Evolutionary conservation across 2,888 invertebrate genomes (phyloP).

Genomic region (Stegana nigrithorax): DNA sequence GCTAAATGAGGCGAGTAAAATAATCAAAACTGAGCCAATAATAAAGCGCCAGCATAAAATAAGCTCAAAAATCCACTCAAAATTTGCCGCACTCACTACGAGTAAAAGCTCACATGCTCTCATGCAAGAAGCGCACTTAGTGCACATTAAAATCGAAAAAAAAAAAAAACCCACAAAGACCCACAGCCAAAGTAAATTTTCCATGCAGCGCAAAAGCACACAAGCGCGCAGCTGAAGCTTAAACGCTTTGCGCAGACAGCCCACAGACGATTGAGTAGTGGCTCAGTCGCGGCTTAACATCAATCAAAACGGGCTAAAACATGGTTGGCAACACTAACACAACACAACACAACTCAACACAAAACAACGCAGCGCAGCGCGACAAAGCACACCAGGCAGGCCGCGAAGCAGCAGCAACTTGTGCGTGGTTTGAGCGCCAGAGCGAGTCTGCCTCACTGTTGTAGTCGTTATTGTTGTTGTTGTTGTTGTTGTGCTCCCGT

Average conservation of each 20-base stretch:
- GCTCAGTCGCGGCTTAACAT: constrained; percentile 17
- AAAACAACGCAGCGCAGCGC: neutral
- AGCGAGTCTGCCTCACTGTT: neutral
- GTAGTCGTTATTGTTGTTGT: neutral
- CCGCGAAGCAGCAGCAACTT: neutral
- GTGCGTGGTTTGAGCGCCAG: constrained; percentile 6
- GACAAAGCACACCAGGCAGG: neutral
- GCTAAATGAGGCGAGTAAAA: too few relatives aligned
- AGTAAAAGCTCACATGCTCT: constrained; percentile 33
- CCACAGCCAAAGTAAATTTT: constrained; percentile 38
- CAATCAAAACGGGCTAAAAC: neutral
- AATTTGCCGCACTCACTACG: too few relatives aligned
- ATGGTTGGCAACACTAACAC: constrained; percentile 4
- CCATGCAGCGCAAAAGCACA: constrained; percentile 53
- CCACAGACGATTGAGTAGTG: neutral
- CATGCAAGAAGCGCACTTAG: constrained; percentile 39
- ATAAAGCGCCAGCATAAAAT: too few relatives aligned
- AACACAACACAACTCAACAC: neutral
- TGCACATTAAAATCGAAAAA: neutral
- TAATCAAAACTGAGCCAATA: too few relatives aligned
- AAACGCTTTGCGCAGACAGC: neutral
- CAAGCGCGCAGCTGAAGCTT: too few relatives aligned
- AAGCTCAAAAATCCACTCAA: too few relatives aligned
- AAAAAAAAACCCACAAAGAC: neutral
- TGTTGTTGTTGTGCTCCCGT: neutral